phyloP scores from a whole-genome alignment of 1,140 invertebrate genomes.

The Sminthurinus signatus region DNA sequence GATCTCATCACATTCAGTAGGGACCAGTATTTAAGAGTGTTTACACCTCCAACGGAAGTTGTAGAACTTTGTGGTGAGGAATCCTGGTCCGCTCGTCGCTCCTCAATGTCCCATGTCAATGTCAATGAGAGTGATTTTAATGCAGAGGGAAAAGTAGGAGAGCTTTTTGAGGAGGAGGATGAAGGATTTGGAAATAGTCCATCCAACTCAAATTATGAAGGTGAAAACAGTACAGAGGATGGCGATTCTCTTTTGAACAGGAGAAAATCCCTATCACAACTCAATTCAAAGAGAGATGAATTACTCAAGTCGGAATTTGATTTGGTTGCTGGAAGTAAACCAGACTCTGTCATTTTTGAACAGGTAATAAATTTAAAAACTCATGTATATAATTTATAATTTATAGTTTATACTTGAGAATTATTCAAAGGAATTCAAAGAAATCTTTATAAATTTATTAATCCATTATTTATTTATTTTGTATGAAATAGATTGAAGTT shows the following conservation, averaged over 20 bases:
- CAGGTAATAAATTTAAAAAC: too few relatives aligned
- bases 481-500: slow-evolving; percentile 23
- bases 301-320: slow-evolving; percentile 35
- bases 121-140: slow-evolving; percentile 9
- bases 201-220: not conserved
- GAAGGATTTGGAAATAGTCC: not conserved
- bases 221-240: not conserved
- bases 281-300: slow-evolving; percentile 28
- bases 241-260: not conserved
- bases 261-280: slow-evolving; percentile 13
- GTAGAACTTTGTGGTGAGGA: slow-evolving; percentile 33
- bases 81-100: not conserved
- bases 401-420: too few relatives aligned
- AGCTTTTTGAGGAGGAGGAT: slow-evolving; percentile 6
- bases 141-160: slow-evolving; percentile 12
- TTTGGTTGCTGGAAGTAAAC: slow-evolving; percentile 15
- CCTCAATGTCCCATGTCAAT: slow-evolving; percentile 1
- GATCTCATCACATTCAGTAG: slow-evolving; percentile 94
- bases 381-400: too few relatives aligned
- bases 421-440: too few relatives aligned
- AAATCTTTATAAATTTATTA: not conserved
- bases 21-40: slow-evolving; percentile 84
- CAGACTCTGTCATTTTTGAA: slow-evolving; percentile 35
- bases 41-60: slow-evolving; percentile 59
- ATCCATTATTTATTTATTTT: not conserved